Conservation (phyloP, 2,797 vertebrate genomes). For the Craterocephalus amniculus region DNA sequence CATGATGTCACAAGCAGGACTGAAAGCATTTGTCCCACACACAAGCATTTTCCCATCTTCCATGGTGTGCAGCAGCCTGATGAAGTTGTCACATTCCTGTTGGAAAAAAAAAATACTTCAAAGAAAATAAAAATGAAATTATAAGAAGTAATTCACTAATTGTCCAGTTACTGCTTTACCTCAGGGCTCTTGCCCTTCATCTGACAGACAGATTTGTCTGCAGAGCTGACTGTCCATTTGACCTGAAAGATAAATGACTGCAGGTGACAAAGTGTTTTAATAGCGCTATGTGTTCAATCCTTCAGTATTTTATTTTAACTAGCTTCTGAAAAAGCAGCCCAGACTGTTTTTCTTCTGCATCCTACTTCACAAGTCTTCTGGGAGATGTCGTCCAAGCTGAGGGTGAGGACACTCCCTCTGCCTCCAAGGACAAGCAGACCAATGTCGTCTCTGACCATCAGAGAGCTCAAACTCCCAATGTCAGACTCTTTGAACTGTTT, state of each 20-base stretch:
- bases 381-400: conserved; percentile 37
- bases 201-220: conserved; percentile 28
- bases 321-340: background rate
- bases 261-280: background rate
- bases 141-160: background rate
- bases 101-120: background rate
- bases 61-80: conserved; percentile 31
- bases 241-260: conserved; percentile 13
- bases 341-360: background rate
- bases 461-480: conserved; percentile 32
- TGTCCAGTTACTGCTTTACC: conserved; percentile 10
- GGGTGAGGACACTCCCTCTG: conserved; percentile 36
- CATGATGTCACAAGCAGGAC: conserved; percentile 35
- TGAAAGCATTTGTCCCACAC: conserved; percentile 42
- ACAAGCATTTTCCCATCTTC: conserved; percentile 30
- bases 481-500: conserved; percentile 37
- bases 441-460: conserved; percentile 44
- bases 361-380: conserved; percentile 31
- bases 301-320: background rate
- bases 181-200: conserved; percentile 21
- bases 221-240: conserved; percentile 14
- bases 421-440: conserved; percentile 34
- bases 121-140: fast-evolving
- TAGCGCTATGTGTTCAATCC: background rate
- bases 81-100: conserved; percentile 48